Evolutionary conservation across 2,797 vertebrate species (phyloP).

Genomic region (Sebastes hopkinsi): DNA sequence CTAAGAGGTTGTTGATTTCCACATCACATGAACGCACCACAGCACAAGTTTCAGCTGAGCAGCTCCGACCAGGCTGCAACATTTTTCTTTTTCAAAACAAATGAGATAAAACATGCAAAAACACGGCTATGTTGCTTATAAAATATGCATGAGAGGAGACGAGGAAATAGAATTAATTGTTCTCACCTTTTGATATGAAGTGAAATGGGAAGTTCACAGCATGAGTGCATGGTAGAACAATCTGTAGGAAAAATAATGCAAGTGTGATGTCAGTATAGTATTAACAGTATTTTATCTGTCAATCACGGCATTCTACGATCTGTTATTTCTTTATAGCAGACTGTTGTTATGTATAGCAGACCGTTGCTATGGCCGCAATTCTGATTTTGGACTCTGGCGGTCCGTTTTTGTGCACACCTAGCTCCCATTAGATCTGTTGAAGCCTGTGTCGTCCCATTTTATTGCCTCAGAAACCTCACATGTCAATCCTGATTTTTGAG

Average conservation of each 20-base stretch:
- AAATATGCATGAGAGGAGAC: background rate
- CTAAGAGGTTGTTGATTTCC: background rate
- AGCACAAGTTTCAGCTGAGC: background rate
- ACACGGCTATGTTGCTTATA: background rate
- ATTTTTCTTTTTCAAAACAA: background rate
- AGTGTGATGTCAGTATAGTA: background rate
- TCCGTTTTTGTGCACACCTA: no score
- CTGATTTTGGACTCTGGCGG: no score
- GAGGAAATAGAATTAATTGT: background rate
- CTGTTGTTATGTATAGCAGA: no score
- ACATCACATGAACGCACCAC: background rate
- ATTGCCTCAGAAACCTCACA: background rate
- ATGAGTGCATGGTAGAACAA: background rate
- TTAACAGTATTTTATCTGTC: background rate
- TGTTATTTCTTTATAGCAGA: no score
- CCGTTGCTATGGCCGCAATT: no score
- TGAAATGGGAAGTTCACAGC: background rate
- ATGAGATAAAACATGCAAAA: background rate
- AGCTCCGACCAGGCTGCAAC: background rate
- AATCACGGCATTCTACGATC: no score
- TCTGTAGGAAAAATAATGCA: background rate
- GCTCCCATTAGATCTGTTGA: background rate
- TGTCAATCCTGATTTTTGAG: background rate
- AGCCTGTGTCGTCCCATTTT: background rate
- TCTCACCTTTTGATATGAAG: background rate